A percentile compares a stretch with the other conserved stretches of the same genome.
Evolutionary conservation across 2,113 vertebrate species (phyloP).

Genomic region (Notothenia coriiceps): DNA sequence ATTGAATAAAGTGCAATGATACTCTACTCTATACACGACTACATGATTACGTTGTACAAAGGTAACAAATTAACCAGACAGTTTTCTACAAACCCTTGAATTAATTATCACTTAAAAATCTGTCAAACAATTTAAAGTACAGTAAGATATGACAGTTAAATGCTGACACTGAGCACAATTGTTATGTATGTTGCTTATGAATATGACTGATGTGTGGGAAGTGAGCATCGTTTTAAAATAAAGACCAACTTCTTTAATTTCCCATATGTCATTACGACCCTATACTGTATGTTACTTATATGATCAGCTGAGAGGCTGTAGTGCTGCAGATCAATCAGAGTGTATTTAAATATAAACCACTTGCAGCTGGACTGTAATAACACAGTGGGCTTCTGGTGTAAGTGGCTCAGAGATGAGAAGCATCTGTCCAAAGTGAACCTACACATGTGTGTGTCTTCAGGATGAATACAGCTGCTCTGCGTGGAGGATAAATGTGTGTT

Average conservation of each 20-base stretch:
- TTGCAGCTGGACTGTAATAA: conserved; percentile 1
- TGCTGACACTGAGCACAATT: no score
- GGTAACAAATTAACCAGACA: neutral
- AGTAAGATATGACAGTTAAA: no score
- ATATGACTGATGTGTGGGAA: neutral
- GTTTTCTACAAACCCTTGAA: neutral
- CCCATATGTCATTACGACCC: no score
- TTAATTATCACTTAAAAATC: no score
- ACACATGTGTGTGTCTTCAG: conserved; percentile 25
- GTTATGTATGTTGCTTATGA: neutral
- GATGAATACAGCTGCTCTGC: conserved; percentile 35
- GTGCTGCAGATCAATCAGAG: conserved; percentile 13
- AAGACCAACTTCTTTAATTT: neutral
- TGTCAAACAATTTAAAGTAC: no score
- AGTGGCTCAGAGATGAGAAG: conserved; percentile 35
- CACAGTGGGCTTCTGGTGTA: neutral
- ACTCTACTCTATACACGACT: neutral
- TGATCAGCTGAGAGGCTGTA: neutral
- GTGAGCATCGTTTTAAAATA: neutral
- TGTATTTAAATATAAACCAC: conserved; percentile 25
- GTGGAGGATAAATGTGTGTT: neutral
- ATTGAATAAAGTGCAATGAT: neutral
- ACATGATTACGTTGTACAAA: neutral
- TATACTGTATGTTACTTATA: neutral
- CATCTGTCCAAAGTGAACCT: conserved; percentile 14